A percentile compares a stretch with the other conserved stretches of the same genome.
phyloP scores from a whole-genome alignment of 2,113 vertebrate species.

The Macroglossus sobrinus region DNA sequence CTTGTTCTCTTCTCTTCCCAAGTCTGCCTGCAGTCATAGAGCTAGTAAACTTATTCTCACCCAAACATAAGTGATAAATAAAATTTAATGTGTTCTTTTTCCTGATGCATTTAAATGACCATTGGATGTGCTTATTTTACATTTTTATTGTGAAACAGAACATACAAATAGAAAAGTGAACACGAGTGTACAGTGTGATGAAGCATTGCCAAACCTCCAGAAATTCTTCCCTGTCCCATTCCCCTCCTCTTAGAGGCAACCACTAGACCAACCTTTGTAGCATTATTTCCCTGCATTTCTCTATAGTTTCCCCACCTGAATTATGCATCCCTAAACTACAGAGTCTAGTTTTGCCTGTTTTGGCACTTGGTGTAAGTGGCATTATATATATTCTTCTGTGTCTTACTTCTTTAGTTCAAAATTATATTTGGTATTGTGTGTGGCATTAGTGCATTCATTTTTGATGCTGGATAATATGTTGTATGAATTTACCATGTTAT shows the following conservation, averaged over 20 bases:
- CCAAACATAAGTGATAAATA: neutral
- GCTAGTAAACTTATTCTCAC: neutral
- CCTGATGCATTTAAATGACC: neutral
- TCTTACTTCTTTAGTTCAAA: constrained; percentile 14
- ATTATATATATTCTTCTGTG: neutral
- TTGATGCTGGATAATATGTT: constrained; percentile 11
- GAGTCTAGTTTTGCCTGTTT: neutral
- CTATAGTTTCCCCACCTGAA: neutral
- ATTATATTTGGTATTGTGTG: neutral
- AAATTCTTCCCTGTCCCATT: neutral
- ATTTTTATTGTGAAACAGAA: constrained; percentile 9
- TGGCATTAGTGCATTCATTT: neutral
- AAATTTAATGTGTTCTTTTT: neutral
- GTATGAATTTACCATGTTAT: neutral
- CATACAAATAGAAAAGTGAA: neutral
- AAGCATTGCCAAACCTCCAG: neutral
- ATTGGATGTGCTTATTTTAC: neutral
- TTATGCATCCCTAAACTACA: neutral
- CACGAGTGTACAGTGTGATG: neutral
- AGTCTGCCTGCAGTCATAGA: neutral
- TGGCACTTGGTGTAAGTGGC: neutral
- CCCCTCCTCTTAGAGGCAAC: neutral
- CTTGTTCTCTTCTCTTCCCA: neutral
- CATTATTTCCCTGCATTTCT: neutral
- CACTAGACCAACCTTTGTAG: neutral